These are phyloP conservation scores for Chroicocephalus ridibundus DNA, from an alignment of 2,113 vertebrate species.

Conservation along the genomic window DNA sequence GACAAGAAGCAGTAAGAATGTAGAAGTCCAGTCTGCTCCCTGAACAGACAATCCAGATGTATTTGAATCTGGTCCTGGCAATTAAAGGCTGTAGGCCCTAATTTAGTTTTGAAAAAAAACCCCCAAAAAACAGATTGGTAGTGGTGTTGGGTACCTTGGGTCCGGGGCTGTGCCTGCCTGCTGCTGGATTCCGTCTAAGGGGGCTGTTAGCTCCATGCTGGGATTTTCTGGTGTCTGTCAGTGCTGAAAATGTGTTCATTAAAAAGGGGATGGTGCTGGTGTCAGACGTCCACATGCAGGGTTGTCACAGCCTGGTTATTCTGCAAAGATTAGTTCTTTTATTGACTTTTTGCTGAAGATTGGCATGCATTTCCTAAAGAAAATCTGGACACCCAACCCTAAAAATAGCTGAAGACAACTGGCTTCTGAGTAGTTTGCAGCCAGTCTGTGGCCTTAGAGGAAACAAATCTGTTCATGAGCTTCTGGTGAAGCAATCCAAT, in stretches of 20 bases:
- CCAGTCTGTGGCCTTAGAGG: conserved; percentile 55
- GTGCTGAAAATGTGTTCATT: background rate
- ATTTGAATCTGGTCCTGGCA: background rate
- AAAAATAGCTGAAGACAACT: conserved; percentile 58
- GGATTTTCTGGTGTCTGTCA: conserved; percentile 18
- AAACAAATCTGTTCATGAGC: conserved; percentile 55
- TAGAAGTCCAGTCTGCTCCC: background rate
- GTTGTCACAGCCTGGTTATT: conserved; percentile 39
- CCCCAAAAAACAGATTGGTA: too few relatives aligned
- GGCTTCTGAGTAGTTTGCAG: conserved; percentile 37
- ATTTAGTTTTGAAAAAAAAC: background rate
- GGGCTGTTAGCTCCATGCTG: background rate
- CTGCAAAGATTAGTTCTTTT: conserved; percentile 25
- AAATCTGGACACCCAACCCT: conserved; percentile 54
- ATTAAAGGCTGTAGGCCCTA: background rate
- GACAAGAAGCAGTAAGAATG: background rate
- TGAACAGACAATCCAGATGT: background rate
- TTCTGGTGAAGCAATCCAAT: conserved; percentile 26
- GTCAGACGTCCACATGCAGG: conserved; percentile 18
- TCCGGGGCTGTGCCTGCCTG: background rate
- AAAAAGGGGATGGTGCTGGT: background rate
- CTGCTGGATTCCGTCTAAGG: background rate
- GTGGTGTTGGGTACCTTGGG: background rate
- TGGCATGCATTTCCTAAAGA: conserved; percentile 37
- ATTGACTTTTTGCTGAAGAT: conserved; percentile 45